Conservation (phyloP, 2,888 invertebrate genomes). For the Lamellibrachia columna region DNA sequence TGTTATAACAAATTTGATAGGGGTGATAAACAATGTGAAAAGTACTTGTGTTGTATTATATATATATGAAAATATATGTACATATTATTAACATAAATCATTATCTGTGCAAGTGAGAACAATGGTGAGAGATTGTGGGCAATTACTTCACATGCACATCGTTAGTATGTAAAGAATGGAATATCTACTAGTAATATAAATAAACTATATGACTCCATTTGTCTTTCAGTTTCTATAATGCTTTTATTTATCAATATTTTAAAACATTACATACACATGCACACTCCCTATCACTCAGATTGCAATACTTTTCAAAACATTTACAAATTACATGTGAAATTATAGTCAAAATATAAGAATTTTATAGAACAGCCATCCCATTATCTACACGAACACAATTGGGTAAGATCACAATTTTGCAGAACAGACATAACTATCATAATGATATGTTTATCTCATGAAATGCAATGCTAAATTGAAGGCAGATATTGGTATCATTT, state of each 20-base stretch:
- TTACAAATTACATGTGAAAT: not conserved
- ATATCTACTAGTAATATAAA: conserved; percentile 8
- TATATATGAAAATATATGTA: not conserved
- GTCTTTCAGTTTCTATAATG: not conserved
- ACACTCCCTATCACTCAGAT: no score
- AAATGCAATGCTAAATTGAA: not conserved
- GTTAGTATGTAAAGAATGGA: not conserved
- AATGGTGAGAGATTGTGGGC: not conserved
- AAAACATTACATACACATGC: not conserved
- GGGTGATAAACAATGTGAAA: not conserved
- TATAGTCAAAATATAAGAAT: not conserved
- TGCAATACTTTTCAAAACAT: not conserved
- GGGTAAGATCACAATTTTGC: not conserved
- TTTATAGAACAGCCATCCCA: not conserved
- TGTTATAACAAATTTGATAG: not conserved
- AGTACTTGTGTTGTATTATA: not conserved
- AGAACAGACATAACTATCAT: no score
- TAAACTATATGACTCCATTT: not conserved
- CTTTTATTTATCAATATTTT: not conserved
- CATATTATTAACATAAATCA: not conserved
- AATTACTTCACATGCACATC: not conserved
- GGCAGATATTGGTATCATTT: not conserved
- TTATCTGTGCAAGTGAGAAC: not conserved
- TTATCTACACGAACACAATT: not conserved
- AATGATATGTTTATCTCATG: no score